These are phyloP conservation scores for Aulostomus chinensis DNA, from an alignment of 2,797 vertebrate genomes.

Conservation along the genomic window DNA sequence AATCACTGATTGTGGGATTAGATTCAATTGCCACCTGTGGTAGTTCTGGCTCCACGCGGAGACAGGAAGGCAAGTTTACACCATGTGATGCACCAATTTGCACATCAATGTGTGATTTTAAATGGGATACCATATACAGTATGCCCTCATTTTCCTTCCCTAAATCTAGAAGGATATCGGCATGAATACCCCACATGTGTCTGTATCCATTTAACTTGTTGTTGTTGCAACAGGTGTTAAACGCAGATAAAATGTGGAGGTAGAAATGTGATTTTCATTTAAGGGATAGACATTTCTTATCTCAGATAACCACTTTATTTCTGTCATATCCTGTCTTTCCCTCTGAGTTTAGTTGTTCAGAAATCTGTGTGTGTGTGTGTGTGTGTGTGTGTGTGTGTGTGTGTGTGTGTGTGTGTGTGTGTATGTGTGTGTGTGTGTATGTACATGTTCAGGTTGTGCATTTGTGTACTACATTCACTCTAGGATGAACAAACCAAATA, in stretches of 20 bases:
- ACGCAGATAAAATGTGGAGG: constrained; percentile 72
- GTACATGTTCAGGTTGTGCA: constrained; percentile 1
- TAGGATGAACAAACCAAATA: constrained; percentile 6
- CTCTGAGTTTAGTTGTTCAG: constrained; percentile 51
- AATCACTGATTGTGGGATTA: constrained; percentile 43
- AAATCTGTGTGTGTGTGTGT: constrained; percentile 6
- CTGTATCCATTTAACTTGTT: constrained; percentile 70
- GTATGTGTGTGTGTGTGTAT: constrained; percentile 13
- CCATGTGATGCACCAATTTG: no score
- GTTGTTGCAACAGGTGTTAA: constrained; percentile 76
- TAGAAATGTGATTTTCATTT: constrained; percentile 73
- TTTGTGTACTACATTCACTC: constrained; percentile 13
- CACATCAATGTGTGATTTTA: constrained; percentile 62
- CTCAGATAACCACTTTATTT: constrained; percentile 74
- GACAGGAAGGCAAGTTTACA: no score
- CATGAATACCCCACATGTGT: constrained; percentile 67
- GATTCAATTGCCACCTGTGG: constrained; percentile 48
- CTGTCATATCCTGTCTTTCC: constrained; percentile 69
- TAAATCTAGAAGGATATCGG: constrained; percentile 59
- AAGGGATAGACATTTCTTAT: constrained; percentile 76
- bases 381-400: constrained; percentile 14
- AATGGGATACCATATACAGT: constrained; percentile 43
- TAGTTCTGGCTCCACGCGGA: no score
- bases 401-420: constrained; percentile 5
- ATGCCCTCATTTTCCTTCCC: constrained; percentile 42